These are phyloP conservation scores for Calameuta idolon DNA, from an alignment of 2,888 invertebrate genomes.

Conservation along the genomic window DNA sequence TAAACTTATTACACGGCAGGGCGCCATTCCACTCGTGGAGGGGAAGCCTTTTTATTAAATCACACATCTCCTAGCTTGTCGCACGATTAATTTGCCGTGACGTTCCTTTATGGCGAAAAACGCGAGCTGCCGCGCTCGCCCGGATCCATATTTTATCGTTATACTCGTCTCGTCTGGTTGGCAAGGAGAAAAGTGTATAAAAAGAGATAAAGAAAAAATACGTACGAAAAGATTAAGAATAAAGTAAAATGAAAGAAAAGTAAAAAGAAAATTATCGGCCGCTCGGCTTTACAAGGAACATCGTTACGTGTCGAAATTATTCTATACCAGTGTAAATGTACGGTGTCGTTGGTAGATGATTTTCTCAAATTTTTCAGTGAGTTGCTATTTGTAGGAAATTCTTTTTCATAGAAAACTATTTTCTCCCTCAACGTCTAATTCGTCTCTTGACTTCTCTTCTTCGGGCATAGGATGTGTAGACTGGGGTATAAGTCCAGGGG, in stretches of 20 bases:
- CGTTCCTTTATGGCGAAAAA: conserved; percentile 53
- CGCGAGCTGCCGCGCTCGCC: conserved; percentile 26
- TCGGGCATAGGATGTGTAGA: conserved; percentile 14
- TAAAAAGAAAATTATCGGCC: neutral
- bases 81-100: conserved; percentile 61
- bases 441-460: conserved; percentile 26
- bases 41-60: conserved; percentile 28
- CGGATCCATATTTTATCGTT: conserved; percentile 51
- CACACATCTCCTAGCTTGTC: conserved; percentile 41
- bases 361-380: neutral
- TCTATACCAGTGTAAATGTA: neutral
- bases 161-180: neutral
- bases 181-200: conserved; percentile 11
- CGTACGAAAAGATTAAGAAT: neutral
- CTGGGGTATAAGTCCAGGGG: conserved; percentile 4
- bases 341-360: neutral
- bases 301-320: neutral
- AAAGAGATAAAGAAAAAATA: conserved; percentile 9
- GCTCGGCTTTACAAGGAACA: neutral
- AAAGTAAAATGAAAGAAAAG: neutral
- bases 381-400: neutral
- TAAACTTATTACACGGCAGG: conserved; percentile 65
- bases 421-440: neutral
- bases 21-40: conserved; percentile 37
- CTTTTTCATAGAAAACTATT: neutral